These are phyloP conservation scores for Ptilonorhynchus violaceus DNA, from an alignment of 2,113 vertebrate genomes.

Conservation along the genomic window DNA sequence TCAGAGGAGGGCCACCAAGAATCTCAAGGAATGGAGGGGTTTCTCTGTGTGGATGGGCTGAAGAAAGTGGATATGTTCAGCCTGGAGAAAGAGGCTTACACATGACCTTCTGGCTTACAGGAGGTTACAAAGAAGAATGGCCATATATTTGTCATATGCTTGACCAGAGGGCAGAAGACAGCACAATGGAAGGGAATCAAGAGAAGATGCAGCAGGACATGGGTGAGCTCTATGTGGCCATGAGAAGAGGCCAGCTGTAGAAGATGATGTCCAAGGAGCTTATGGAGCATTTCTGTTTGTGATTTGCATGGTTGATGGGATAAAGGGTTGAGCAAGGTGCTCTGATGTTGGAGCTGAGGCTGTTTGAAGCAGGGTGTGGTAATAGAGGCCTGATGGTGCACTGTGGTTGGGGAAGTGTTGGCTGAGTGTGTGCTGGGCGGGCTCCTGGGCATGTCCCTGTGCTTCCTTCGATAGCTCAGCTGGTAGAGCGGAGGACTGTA, in stretches of 20 bases:
- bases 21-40: neutral
- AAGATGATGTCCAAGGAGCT: neutral
- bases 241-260: neutral
- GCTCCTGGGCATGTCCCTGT: fast-evolving
- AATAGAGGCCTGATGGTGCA: neutral
- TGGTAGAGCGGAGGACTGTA: constrained; percentile 94
- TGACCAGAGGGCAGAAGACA: neutral
- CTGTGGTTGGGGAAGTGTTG: neutral
- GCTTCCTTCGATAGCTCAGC: constrained; percentile 86
- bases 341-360: neutral
- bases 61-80: neutral
- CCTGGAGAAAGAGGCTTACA: neutral
- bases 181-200: neutral
- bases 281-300: neutral
- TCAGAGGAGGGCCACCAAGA: neutral
- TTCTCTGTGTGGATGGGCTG: neutral
- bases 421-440: neutral
- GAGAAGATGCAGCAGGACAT: neutral
- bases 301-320: neutral
- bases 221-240: fast-evolving
- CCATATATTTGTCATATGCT: neutral
- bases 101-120: neutral
- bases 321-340: neutral
- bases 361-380: neutral
- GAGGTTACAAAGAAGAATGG: neutral